phyloP scores from a whole-genome alignment of 2,113 vertebrate genomes.

The Pelvicachromis taeniatus region DNA sequence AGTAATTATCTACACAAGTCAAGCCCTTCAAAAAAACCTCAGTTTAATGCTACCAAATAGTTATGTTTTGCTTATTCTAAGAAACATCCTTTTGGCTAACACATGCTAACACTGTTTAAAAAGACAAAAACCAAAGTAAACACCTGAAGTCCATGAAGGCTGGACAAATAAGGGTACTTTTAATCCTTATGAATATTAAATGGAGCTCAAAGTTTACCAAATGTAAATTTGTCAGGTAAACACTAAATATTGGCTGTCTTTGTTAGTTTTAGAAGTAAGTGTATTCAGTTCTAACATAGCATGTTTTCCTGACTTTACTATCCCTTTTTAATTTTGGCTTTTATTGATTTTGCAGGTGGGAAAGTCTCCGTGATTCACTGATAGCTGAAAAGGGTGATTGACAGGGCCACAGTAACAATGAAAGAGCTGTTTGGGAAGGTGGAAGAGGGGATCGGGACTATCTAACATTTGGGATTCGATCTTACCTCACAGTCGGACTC shows the following conservation, averaged over 20 bases:
- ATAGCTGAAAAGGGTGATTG: slow-evolving; percentile 50
- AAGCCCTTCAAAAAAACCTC: not conserved
- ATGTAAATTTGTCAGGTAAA: not conserved
- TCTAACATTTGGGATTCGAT: slow-evolving; percentile 46
- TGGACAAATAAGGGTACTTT: not conserved
- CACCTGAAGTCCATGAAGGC: not conserved
- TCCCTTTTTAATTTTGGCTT: not conserved
- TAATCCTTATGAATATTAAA: not conserved
- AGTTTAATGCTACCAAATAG: not conserved
- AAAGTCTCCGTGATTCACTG: slow-evolving; percentile 21
- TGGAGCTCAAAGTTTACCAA: not conserved
- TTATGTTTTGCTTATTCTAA: not conserved
- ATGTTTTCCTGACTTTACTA: not conserved
- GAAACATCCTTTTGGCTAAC: not conserved
- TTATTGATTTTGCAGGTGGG: not conserved
- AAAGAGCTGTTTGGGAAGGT: slow-evolving; percentile 50
- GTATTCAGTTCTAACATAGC: not conserved
- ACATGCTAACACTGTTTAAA: not conserved
- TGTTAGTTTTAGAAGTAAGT: not conserved
- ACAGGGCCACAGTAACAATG: slow-evolving; percentile 71
- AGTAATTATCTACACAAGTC: not conserved
- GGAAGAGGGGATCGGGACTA: slow-evolving; percentile 31
- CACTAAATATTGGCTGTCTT: not conserved
- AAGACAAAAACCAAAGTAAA: not conserved
- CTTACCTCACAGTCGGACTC: slow-evolving; percentile 80